A percentile compares a stretch with the other conserved stretches of the same genome.
phyloP scores from a whole-genome alignment of 2,113 vertebrate species.

The Cranoglanis bouderius region DNA sequence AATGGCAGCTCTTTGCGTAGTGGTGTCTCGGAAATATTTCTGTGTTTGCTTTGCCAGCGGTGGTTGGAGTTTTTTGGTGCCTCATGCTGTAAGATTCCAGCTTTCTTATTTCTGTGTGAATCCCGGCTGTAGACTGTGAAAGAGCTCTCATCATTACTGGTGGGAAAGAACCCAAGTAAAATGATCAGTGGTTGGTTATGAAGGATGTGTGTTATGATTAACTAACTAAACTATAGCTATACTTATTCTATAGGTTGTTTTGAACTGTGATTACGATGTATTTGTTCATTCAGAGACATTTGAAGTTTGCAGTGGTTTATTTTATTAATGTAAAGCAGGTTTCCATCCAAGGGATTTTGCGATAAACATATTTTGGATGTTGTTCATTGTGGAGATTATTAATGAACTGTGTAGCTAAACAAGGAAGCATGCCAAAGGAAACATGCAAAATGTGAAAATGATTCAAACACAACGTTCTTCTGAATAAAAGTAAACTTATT shows the following conservation, averaged over 20 bases:
- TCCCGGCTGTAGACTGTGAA: constrained; percentile 62
- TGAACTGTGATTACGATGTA: background rate
- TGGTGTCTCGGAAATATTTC: constrained; percentile 43
- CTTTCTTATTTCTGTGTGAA: constrained; percentile 54
- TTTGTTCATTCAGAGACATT: background rate
- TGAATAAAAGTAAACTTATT: background rate
- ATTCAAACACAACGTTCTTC: background rate
- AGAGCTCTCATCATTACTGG: constrained; percentile 60
- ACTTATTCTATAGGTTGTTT: background rate
- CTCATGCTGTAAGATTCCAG: constrained; percentile 55
- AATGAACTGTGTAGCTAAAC: background rate
- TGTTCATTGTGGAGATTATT: background rate
- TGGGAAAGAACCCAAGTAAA: constrained; percentile 41
- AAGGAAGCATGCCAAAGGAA: background rate
- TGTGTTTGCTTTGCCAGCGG: constrained; percentile 58
- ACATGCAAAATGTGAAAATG: background rate
- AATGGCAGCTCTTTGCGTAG: constrained; percentile 51
- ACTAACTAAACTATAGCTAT: background rate
- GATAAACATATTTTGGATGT: background rate
- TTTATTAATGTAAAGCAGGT: background rate
- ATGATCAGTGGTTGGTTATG: background rate
- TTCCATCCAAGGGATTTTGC: background rate
- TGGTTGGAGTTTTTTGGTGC: constrained; percentile 64
- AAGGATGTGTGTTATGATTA: too few species aligned
- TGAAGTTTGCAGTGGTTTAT: background rate